Percentiles rank a stretch among this genome's conserved stretches.
phyloP scores from a whole-genome alignment of 1,140 invertebrate genomes.

The Cotesia glomerata region DNA sequence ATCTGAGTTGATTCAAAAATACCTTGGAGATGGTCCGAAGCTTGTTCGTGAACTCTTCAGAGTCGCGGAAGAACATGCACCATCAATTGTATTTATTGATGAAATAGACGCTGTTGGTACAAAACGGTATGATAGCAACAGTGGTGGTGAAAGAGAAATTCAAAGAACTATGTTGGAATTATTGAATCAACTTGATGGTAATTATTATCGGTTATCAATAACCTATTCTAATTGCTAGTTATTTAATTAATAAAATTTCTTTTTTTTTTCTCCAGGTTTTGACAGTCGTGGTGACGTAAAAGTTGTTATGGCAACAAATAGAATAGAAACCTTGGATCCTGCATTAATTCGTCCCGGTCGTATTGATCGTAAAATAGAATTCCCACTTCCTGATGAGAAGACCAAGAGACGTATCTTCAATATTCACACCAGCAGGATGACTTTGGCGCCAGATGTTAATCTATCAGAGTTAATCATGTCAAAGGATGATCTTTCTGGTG shows the following conservation, averaged over 20 bases:
- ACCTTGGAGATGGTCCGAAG: slow-evolving; percentile 99
- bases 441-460: slow-evolving; percentile 95
- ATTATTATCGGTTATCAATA: slow-evolving; percentile 32
- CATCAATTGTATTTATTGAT: slow-evolving; percentile 99
- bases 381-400: slow-evolving; percentile 98
- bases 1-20: slow-evolving; percentile 99
- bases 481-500: slow-evolving; percentile 99
- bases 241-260: background rate
- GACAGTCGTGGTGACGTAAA: slow-evolving; percentile 79
- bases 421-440: slow-evolving; percentile 99
- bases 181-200: slow-evolving; percentile 98
- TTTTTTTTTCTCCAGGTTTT: slow-evolving; percentile 63
- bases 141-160: slow-evolving; percentile 98
- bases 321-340: slow-evolving; percentile 99
- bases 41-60: slow-evolving; percentile 96
- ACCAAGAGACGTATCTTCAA: slow-evolving; percentile 98
- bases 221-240: no score
- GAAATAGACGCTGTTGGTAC: slow-evolving; percentile 99
- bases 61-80: slow-evolving; percentile 99
- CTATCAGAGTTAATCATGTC: slow-evolving; percentile 98
- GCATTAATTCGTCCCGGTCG: slow-evolving; percentile 97
- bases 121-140: slow-evolving; percentile 99
- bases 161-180: slow-evolving; percentile 99
- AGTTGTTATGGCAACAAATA: slow-evolving; percentile 99
- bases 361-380: slow-evolving; percentile 99